Conservation (phyloP, 2,113 vertebrate genomes). For the Pimephales promelas region DNA sequence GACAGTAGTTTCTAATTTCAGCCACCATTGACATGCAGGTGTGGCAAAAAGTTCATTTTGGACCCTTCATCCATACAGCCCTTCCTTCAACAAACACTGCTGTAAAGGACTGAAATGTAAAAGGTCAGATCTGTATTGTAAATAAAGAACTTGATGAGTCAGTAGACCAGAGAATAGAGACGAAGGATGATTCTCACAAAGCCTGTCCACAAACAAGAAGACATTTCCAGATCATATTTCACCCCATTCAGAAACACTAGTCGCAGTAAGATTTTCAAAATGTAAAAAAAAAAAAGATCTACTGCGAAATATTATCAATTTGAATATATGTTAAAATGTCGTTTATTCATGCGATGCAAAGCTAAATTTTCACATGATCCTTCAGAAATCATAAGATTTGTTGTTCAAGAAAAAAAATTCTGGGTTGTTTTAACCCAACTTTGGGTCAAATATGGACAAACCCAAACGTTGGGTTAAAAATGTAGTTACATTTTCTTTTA, state of each 20-base stretch:
- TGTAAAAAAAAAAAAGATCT: neutral
- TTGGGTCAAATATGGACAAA: no score
- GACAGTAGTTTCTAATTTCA: neutral
- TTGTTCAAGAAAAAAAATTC: neutral
- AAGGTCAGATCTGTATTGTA: neutral
- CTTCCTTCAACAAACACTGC: constrained; percentile 3
- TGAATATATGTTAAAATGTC: neutral
- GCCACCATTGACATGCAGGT: neutral
- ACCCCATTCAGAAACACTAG: neutral
- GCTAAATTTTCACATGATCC: neutral
- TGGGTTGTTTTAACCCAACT: no score
- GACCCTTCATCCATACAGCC: neutral
- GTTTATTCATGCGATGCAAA: neutral
- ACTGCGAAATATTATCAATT: neutral
- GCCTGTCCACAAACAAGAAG: neutral
- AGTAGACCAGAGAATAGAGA: neutral
- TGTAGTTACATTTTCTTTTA: no score
- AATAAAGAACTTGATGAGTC: neutral
- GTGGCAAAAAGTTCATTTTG: neutral
- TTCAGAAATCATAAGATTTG: neutral
- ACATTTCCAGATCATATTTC: neutral
- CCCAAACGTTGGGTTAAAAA: no score
- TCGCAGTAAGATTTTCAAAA: neutral
- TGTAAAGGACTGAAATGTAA: neutral
- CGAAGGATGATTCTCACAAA: neutral